These are phyloP conservation scores for Zalophus californianus DNA, from an alignment of 2,797 vertebrate genomes.

Conservation along the genomic window DNA sequence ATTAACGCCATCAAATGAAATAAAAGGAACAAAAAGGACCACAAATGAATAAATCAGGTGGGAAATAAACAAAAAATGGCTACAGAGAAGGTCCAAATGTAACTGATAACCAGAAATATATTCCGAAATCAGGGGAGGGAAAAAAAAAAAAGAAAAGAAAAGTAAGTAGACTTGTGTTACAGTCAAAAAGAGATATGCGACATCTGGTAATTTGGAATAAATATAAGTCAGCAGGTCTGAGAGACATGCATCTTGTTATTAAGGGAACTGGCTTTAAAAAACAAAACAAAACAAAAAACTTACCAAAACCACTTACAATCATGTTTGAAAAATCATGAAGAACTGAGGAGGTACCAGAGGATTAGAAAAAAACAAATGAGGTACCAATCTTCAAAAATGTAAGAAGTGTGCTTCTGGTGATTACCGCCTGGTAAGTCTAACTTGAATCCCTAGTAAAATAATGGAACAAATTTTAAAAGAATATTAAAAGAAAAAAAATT, in stretches of 20 bases:
- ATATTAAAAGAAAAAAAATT: slow-evolving; percentile 40
- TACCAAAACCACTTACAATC: slow-evolving; percentile 51
- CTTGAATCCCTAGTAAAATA: slow-evolving; percentile 49
- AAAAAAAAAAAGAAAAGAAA: neutral
- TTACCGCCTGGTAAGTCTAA: slow-evolving; percentile 41
- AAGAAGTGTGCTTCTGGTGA: neutral
- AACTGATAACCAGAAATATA: slow-evolving; percentile 38
- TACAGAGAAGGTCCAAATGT: slow-evolving; percentile 7
- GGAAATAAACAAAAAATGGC: neutral
- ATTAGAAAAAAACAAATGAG: slow-evolving; percentile 50
- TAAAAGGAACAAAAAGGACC: neutral
- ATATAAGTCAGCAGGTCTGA: slow-evolving; percentile 35
- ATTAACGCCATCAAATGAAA: slow-evolving; percentile 34
- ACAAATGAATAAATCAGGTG: slow-evolving; percentile 11
- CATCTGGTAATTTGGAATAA: slow-evolving; percentile 30
- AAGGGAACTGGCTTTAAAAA: slow-evolving; percentile 59
- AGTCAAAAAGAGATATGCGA: neutral
- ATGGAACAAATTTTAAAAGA: slow-evolving; percentile 61
- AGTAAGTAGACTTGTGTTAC: slow-evolving; percentile 25
- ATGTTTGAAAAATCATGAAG: slow-evolving; percentile 62
- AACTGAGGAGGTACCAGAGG: slow-evolving; percentile 56
- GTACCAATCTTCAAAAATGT: slow-evolving; percentile 54
- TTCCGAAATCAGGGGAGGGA: neutral
- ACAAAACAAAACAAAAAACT: slow-evolving; percentile 45
- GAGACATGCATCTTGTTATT: slow-evolving; percentile 32